Percentiles rank a stretch among this genome's conserved stretches.
Evolutionary conservation across 2,888 invertebrate species (phyloP).

Genomic region (Netelia fuscicornis): DNA sequence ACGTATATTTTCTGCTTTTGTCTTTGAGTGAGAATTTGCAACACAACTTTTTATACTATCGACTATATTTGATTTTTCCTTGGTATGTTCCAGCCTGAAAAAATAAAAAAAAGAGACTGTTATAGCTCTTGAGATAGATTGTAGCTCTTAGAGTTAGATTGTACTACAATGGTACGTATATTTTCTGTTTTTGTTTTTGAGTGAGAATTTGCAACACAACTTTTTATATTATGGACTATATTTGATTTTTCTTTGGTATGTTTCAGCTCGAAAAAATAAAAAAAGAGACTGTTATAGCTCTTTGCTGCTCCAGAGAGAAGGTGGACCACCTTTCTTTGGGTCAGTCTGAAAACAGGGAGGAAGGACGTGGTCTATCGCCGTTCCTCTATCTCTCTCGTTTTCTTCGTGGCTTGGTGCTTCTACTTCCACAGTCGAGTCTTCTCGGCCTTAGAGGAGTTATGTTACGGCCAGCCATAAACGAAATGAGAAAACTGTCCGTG

Average conservation of each 20-base stretch:
- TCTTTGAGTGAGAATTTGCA: no score
- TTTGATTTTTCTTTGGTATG: neutral
- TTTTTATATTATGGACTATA: no score
- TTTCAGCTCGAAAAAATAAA: neutral
- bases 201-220: no score
- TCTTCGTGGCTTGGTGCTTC: slow-evolving; percentile 20
- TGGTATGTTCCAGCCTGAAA: neutral
- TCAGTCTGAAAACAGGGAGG: slow-evolving; percentile 37
- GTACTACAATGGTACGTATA: neutral
- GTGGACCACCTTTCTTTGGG: slow-evolving; percentile 26
- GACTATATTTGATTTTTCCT: neutral
- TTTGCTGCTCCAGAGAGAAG: neutral
- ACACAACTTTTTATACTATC: no score
- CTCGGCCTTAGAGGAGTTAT: slow-evolving; percentile 78
- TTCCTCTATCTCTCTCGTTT: slow-evolving; percentile 34
- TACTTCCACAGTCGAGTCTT: slow-evolving; percentile 35
- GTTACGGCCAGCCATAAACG: slow-evolving; percentile 83
- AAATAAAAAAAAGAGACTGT: neutral
- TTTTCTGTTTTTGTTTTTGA: no score
- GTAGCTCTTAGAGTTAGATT: neutral
- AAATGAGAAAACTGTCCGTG: slow-evolving; percentile 83
- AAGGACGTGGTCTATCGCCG: slow-evolving; percentile 43
- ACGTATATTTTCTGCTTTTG: neutral
- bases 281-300: neutral
- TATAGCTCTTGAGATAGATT: no score